Percentiles rank a stretch among this genome's conserved stretches.
Conservation (phyloP, 2,888 invertebrate genomes). For the Drosophila parthenogenetica region DNA sequence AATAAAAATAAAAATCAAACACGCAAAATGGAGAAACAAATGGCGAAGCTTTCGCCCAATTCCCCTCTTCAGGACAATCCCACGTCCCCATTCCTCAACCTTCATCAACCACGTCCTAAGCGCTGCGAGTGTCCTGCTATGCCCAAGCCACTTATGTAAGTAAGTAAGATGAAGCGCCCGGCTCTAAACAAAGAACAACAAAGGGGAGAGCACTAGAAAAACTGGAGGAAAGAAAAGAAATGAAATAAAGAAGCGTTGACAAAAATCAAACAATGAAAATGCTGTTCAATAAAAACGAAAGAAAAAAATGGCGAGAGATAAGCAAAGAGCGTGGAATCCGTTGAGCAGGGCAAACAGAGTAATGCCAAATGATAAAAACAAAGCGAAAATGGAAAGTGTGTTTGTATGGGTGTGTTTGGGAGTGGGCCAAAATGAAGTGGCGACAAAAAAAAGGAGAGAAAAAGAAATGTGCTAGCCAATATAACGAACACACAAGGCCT, state of each 20-base stretch:
- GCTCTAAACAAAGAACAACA: conserved; percentile 57
- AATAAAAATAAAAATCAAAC: conserved; percentile 72
- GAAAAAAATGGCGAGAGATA: conserved; percentile 50
- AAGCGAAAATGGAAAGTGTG: conserved; percentile 51
- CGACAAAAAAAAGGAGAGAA: conserved; percentile 30
- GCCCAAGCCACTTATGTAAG: conserved; percentile 70
- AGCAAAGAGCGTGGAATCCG: conserved; percentile 49
- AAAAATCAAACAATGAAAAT: conserved; percentile 76
- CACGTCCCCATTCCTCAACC: neutral
- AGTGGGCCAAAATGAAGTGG: conserved; percentile 63
- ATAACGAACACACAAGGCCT: conserved; percentile 50
- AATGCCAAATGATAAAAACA: conserved; percentile 59
- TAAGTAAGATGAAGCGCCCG: conserved; percentile 52
- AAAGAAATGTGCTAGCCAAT: conserved; percentile 63
- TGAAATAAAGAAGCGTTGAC: conserved; percentile 64
- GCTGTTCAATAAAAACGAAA: conserved; percentile 68
- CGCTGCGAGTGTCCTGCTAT: neutral
- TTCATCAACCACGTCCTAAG: too few species aligned
- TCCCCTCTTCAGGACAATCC: neutral
- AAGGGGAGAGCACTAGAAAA: conserved; percentile 41
- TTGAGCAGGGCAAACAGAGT: conserved; percentile 51
- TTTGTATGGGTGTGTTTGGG: conserved; percentile 30
- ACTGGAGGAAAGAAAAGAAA: conserved; percentile 13
- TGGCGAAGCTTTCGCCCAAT: conserved; percentile 33
- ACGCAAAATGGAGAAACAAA: conserved; percentile 70